phyloP scores from a whole-genome alignment of 2,888 invertebrate genomes.

The Acleris cristana region DNA sequence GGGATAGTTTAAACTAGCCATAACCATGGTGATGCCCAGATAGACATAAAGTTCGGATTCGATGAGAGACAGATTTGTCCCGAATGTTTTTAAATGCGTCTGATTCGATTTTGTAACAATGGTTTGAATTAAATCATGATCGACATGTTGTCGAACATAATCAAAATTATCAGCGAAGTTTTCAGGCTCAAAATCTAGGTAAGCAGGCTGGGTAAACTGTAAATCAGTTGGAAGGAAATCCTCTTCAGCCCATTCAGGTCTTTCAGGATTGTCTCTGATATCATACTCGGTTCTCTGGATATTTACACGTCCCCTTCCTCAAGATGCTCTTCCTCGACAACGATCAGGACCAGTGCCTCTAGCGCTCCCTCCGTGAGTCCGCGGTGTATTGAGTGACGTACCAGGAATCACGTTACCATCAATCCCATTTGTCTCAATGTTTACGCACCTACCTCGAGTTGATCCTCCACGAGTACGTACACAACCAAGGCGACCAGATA shows the following conservation, averaged over 20 bases:
- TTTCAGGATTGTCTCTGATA: constrained; percentile 5
- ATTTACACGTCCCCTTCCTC: too few species aligned
- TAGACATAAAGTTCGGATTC: constrained; percentile 13
- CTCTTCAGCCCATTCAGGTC: constrained; percentile 4
- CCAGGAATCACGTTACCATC: constrained; percentile 13
- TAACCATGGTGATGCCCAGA: constrained; percentile 17
- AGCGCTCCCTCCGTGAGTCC: constrained; percentile 6
- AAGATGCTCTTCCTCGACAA: neutral
- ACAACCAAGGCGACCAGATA: constrained; percentile 13
- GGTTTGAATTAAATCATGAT: constrained; percentile 15
- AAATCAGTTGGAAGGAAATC: constrained; percentile 2
- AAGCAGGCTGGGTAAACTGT: constrained; percentile 11
- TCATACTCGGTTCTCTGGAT: constrained; percentile 2
- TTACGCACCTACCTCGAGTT: constrained; percentile 13
- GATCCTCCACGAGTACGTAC: constrained; percentile 16
- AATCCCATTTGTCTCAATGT: constrained; percentile 9
- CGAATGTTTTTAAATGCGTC: constrained; percentile 5
- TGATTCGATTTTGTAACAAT: constrained; percentile 8
- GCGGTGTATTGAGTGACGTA: constrained; percentile 10
- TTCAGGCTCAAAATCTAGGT: constrained; percentile 12
- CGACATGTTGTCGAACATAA: constrained; percentile 15
- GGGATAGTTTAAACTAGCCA: constrained; percentile 12
- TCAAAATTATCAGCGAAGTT: constrained; percentile 19
- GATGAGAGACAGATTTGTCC: constrained; percentile 6
- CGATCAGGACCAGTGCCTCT: constrained; percentile 10